phyloP scores from a whole-genome alignment of 1,140 invertebrate species.

The Drosophila arizonae region DNA sequence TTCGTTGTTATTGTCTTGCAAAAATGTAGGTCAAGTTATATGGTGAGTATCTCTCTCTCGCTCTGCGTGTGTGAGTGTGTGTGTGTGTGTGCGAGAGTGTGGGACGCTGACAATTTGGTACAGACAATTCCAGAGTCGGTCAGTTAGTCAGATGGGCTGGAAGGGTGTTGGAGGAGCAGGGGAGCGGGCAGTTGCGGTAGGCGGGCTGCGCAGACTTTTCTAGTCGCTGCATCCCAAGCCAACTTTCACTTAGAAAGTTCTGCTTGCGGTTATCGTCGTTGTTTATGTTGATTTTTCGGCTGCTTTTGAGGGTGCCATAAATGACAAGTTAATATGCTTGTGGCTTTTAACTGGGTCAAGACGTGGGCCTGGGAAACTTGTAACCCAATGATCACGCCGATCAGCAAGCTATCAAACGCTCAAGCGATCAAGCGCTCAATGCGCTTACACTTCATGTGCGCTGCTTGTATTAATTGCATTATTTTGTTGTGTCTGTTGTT shows the following conservation, averaged over 20 bases:
- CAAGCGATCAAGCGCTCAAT: constrained; percentile 11
- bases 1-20: constrained; percentile 77
- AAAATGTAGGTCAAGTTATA: constrained; percentile 80
- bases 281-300: constrained; percentile 46
- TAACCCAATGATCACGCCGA: constrained; percentile 19
- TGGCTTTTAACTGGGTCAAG: constrained; percentile 66
- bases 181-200: background rate
- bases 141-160: constrained; percentile 44
- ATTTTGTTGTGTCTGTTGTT: background rate
- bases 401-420: constrained; percentile 11
- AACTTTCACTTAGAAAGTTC: constrained; percentile 81
- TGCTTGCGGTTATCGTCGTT: constrained; percentile 67
- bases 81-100: constrained; percentile 37
- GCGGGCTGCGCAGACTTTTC: constrained; percentile 59
- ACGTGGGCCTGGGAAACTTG: constrained; percentile 56
- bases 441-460: constrained; percentile 25
- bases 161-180: background rate
- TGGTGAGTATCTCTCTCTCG: constrained; percentile 38
- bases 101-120: constrained; percentile 57
- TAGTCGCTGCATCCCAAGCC: constrained; percentile 64
- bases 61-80: background rate
- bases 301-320: constrained; percentile 60
- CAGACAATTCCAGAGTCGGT: constrained; percentile 41
- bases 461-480: constrained; percentile 50
- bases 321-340: constrained; percentile 53